Percentiles rank a stretch among this genome's conserved stretches.
These are phyloP conservation scores for Drosophila acutilabella DNA, from an alignment of 2,888 invertebrate species.

Conservation along the genomic window DNA sequence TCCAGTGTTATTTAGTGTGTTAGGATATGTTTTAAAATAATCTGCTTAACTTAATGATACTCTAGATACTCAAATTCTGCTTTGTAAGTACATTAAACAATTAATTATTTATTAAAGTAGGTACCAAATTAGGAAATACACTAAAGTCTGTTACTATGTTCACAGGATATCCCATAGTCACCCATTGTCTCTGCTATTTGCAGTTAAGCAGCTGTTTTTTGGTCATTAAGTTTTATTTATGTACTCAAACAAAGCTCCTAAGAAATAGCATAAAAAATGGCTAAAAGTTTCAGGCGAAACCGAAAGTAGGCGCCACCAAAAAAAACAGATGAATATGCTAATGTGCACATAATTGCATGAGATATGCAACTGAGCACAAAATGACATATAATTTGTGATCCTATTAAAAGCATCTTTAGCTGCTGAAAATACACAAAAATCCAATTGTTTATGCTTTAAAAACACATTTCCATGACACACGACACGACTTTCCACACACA, in stretches of 20 bases:
- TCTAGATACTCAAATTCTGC: too few relatives aligned
- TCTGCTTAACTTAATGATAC: background rate
- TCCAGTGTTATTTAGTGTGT: background rate
- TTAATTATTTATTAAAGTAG: too few relatives aligned
- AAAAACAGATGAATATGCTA: slow-evolving; percentile 20
- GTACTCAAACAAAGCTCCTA: slow-evolving; percentile 38
- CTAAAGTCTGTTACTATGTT: background rate
- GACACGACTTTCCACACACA: background rate
- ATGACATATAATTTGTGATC: slow-evolving; percentile 32
- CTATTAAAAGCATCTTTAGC: slow-evolving; percentile 8
- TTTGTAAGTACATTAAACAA: too few relatives aligned
- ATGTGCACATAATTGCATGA: slow-evolving; percentile 48
- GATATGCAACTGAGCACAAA: slow-evolving; percentile 26
- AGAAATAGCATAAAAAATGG: slow-evolving; percentile 27
- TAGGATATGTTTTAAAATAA: background rate
- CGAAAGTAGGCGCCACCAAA: background rate
- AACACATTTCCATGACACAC: background rate
- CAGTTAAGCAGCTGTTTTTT: slow-evolving; percentile 61
- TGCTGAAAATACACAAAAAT: slow-evolving; percentile 16
- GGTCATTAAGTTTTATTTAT: slow-evolving; percentile 73
- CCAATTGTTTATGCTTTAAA: slow-evolving; percentile 10
- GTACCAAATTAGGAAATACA: background rate
- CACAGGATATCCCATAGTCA: slow-evolving; percentile 25
- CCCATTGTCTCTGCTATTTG: background rate
- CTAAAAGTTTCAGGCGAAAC: background rate